These are phyloP conservation scores for Falco rusticolus DNA, from an alignment of 2,797 vertebrate species.

Conservation along the genomic window DNA sequence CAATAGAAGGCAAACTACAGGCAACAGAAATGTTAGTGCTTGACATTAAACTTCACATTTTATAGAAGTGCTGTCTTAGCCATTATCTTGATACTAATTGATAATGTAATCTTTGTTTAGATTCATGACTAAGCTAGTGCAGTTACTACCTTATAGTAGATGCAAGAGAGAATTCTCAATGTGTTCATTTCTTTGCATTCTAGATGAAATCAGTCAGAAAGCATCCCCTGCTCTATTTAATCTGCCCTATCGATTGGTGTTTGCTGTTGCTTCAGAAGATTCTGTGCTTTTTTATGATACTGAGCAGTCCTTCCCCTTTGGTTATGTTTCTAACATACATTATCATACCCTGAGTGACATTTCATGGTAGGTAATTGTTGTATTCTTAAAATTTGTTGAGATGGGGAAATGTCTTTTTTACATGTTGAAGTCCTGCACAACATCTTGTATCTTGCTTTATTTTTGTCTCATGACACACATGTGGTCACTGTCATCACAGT, in stretches of 20 bases:
- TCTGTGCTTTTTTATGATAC: slow-evolving; percentile 94
- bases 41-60: not conserved
- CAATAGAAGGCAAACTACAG: not conserved
- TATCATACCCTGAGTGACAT: slow-evolving; percentile 98
- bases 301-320: slow-evolving; percentile 92
- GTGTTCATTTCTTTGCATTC: not conserved
- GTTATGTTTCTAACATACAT: slow-evolving; percentile 93
- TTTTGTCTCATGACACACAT: not conserved
- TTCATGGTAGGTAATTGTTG: slow-evolving; percentile 85
- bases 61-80: not conserved
- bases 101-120: not conserved
- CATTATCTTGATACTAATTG: not conserved
- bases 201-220: slow-evolving; percentile 79
- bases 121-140: not conserved
- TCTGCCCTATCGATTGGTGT: slow-evolving; percentile 93
- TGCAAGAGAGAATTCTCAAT: not conserved
- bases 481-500: not conserved
- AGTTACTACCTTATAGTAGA: not conserved
- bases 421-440: not conserved
- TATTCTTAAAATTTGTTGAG: not conserved
- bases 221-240: slow-evolving; percentile 71
- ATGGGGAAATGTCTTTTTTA: not conserved
- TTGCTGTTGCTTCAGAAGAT: slow-evolving; percentile 96
- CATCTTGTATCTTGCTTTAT: not conserved
- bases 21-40: not conserved